Percentiles rank a stretch among this genome's conserved stretches.
Evolutionary conservation across 2,113 vertebrate genomes (phyloP).

Genomic region (Acanthisitta chloris): DNA sequence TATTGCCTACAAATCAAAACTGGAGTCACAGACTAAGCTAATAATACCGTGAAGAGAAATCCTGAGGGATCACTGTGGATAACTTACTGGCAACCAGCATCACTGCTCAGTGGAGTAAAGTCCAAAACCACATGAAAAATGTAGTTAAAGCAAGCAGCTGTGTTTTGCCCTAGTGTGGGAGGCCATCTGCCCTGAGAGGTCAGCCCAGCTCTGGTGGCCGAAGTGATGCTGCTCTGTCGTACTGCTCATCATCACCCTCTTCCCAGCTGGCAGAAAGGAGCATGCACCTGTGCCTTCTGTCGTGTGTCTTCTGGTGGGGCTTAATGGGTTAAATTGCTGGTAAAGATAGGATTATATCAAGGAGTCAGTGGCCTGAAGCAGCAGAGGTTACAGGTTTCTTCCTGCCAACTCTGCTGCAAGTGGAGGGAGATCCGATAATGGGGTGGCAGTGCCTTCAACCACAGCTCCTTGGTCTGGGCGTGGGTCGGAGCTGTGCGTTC

Average conservation of each 20-base stretch:
- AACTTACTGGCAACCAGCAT: neutral
- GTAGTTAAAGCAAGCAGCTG: neutral
- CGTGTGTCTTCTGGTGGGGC: neutral
- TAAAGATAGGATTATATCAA: neutral
- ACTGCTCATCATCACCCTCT: neutral
- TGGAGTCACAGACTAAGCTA: neutral
- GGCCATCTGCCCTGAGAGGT: neutral
- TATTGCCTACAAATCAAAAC: neutral
- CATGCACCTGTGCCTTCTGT: neutral
- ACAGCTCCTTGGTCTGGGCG: neutral
- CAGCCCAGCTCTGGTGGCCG: neutral
- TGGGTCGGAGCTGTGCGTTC: fast-evolving
- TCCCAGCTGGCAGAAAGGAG: neutral
- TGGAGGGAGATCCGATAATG: fast-evolving
- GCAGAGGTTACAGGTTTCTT: neutral
- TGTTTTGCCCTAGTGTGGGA: neutral
- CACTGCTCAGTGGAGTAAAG: neutral
- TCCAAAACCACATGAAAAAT: neutral
- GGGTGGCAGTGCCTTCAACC: fast-evolving
- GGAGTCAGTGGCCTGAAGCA: neutral
- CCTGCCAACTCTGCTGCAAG: neutral
- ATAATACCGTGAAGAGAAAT: neutral
- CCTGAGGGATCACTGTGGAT: neutral
- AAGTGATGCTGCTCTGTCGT: neutral
- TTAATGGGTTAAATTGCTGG: neutral